Evolutionary conservation across 1,140 invertebrate genomes (phyloP).

Genomic region (Nixonia krombeini): DNA sequence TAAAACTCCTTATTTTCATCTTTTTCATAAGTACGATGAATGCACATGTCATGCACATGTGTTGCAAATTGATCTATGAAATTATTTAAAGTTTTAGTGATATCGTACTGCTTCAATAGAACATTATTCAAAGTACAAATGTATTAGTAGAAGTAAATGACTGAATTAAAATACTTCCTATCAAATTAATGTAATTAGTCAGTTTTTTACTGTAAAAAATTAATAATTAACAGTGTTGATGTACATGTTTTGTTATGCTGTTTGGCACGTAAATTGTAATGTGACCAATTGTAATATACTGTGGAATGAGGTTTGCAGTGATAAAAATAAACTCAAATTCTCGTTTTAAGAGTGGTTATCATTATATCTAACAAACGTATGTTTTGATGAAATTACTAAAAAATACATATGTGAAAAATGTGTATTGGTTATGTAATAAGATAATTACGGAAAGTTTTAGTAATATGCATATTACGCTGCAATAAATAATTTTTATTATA

Average conservation of each 20-base stretch:
- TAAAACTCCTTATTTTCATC: no score
- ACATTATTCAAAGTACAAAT: constrained; percentile 33
- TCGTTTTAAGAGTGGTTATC: background rate
- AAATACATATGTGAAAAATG: no score
- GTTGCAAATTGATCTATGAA: constrained; percentile 12
- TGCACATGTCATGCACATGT: constrained; percentile 13
- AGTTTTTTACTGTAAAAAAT: constrained; percentile 7
- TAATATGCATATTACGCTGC: no score
- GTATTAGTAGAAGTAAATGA: constrained; percentile 17
- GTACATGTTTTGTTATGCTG: constrained; percentile 19
- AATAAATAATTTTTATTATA: no score
- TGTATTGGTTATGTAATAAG: background rate
- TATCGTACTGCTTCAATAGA: constrained; percentile 10
- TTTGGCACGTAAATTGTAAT: no score
- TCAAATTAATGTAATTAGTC: constrained; percentile 12
- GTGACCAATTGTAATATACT: no score
- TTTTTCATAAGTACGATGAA: no score
- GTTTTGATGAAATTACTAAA: no score
- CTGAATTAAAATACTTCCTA: constrained; percentile 19
- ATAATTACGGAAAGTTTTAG: no score
- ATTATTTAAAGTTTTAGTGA: constrained; percentile 9
- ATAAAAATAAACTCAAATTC: constrained; percentile 2
- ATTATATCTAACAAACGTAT: no score
- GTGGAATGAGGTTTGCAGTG: constrained; percentile 8
- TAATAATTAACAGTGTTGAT: constrained; percentile 13